Conservation (phyloP, 2,113 vertebrate species). For the Ivindomyrus marchei region DNA sequence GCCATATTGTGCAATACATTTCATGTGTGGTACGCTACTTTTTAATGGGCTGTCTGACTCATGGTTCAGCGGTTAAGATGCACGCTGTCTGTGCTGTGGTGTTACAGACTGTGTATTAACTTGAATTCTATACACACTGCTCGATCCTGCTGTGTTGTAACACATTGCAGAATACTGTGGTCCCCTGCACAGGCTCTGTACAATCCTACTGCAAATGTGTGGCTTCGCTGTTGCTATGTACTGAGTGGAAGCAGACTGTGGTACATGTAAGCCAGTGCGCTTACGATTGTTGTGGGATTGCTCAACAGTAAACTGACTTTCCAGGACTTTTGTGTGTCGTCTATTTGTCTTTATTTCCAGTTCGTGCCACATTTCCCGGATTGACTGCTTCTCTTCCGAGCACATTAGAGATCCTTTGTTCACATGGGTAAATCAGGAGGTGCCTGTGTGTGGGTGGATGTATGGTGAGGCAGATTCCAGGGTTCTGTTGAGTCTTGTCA, state of each 20-base stretch:
- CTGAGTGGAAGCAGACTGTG: not conserved
- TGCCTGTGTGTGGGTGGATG: conserved; percentile 22
- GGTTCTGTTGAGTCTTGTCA: conserved; percentile 64
- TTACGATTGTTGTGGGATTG: conserved; percentile 1
- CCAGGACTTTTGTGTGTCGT: not conserved
- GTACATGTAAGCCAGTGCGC: not conserved
- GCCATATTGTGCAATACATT: conserved; percentile 5
- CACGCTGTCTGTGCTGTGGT: not conserved
- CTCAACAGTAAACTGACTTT: not conserved
- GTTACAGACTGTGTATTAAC: not conserved
- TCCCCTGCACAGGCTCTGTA: not conserved
- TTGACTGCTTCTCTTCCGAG: no score
- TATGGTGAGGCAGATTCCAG: conserved; percentile 49
- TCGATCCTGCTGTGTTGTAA: not conserved
- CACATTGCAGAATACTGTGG: not conserved
- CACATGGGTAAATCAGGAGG: not conserved
- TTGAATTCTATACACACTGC: not conserved
- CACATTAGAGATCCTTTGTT: not conserved
- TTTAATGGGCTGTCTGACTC: not conserved
- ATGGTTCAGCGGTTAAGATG: not conserved
- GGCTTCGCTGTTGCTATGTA: conserved; percentile 1
- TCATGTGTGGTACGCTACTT: conserved; percentile 9
- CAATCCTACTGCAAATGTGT: not conserved
- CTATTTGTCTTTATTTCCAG: not conserved
- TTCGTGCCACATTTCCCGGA: not conserved